Evolutionary conservation across 2,113 vertebrate genomes (phyloP).

Genomic region (Sarotherodon lohbergeri): DNA sequence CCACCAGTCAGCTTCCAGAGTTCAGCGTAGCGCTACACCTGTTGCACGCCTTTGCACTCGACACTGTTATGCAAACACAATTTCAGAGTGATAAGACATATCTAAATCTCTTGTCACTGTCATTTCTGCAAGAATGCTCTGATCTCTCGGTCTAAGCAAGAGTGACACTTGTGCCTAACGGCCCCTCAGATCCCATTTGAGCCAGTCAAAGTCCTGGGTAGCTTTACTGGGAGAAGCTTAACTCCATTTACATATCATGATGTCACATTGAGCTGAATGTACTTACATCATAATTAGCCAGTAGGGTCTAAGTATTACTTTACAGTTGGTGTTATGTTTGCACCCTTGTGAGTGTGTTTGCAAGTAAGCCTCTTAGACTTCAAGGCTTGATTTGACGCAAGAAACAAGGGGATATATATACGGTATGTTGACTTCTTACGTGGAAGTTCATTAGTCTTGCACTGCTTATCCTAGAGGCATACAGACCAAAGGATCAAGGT

Average conservation of each 20-base stretch:
- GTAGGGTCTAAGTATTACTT: conserved; percentile 4
- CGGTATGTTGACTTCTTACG: neutral
- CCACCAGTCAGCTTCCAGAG: neutral
- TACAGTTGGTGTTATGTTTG: neutral
- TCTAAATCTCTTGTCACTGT: conserved; percentile 8
- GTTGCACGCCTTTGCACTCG: neutral
- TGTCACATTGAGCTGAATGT: conserved; percentile 2
- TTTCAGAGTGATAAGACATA: conserved; percentile 31
- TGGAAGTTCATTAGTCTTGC: neutral
- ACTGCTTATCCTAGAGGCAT: neutral
- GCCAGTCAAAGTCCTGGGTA: conserved; percentile 32
- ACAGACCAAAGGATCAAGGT: neutral
- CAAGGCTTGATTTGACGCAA: neutral
- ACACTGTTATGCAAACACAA: conserved; percentile 19
- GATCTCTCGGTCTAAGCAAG: conserved; percentile 25
- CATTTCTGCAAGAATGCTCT: conserved; percentile 38
- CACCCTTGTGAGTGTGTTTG: neutral
- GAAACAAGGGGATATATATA: neutral
- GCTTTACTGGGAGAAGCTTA: conserved; percentile 20
- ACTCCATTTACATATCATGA: conserved; percentile 19
- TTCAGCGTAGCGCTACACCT: neutral
- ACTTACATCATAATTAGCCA: conserved; percentile 17
- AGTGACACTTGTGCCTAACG: conserved; percentile 19
- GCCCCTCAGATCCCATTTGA: conserved; percentile 19
- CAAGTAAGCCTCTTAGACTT: conserved; percentile 30